These are phyloP conservation scores for Epinephelus awoara DNA, from an alignment of 2,797 vertebrate species.

Conservation along the genomic window DNA sequence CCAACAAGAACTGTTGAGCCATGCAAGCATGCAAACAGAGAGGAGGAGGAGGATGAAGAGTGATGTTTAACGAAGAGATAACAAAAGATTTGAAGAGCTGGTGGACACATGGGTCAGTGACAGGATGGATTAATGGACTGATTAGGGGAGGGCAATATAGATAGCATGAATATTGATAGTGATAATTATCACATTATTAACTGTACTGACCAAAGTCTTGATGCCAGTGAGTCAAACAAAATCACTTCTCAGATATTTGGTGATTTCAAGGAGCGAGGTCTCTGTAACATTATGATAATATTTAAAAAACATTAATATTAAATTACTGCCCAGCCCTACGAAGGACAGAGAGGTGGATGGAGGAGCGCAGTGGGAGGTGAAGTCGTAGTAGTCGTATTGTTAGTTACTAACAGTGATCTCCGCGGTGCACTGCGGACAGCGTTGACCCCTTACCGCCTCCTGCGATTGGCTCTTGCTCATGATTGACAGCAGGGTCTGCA, in stretches of 20 bases:
- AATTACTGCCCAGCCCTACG: conserved; percentile 41
- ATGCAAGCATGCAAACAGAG: conserved; percentile 26
- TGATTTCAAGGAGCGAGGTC: not conserved
- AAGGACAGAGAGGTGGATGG: not conserved
- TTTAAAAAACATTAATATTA: no score
- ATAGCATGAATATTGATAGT: not conserved
- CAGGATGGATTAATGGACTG: conserved; percentile 14
- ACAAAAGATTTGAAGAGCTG: not conserved
- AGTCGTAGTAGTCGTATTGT: conserved; percentile 89
- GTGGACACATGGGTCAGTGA: conserved; percentile 1
- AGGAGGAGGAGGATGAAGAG: conserved; percentile 1
- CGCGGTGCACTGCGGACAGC: conserved; percentile 97
- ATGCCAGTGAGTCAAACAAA: not conserved
- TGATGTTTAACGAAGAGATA: not conserved
- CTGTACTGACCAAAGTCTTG: not conserved
- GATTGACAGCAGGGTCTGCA: conserved; percentile 96
- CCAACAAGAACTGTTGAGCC: fast-evolving
- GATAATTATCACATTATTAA: not conserved
- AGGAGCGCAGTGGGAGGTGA: conserved; percentile 43
- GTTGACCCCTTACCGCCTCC: conserved; percentile 99
- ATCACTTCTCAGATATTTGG: no score
- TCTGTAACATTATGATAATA: fast-evolving
- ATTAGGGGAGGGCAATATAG: conserved; percentile 40
- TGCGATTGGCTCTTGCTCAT: conserved; percentile 99
- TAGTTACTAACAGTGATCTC: conserved; percentile 99